Conservation (phyloP, 2,113 vertebrate genomes). For the Daubentonia madagascariensis region DNA sequence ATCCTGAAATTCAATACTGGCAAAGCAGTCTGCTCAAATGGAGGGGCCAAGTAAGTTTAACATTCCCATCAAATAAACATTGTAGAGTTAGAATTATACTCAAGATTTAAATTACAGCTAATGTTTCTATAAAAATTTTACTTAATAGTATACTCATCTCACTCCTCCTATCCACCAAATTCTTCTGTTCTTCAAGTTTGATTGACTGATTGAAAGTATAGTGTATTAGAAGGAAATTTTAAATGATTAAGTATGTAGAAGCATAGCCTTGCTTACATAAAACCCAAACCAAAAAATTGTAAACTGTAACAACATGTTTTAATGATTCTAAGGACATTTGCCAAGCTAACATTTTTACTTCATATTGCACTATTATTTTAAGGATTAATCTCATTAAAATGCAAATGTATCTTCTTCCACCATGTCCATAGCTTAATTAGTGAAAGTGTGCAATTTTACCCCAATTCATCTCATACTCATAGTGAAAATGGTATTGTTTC, state of each 20-base stretch:
- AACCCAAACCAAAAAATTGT: background rate
- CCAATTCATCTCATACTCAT: background rate
- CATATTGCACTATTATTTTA: background rate
- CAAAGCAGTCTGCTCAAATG: background rate
- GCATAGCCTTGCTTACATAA: background rate
- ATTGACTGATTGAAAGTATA: background rate
- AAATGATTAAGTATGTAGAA: background rate
- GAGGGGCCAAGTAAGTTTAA: background rate
- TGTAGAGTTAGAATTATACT: background rate
- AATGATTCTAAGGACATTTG: constrained; percentile 26
- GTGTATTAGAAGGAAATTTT: background rate
- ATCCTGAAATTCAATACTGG: background rate
- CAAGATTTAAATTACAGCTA: background rate
- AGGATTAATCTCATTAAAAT: constrained; percentile 29
- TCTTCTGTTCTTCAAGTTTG: background rate
- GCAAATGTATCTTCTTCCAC: background rate
- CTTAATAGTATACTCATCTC: background rate
- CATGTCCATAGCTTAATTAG: background rate
- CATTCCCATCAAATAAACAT: background rate
- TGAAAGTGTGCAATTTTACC: background rate
- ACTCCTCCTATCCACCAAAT: background rate
- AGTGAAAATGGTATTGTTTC: background rate
- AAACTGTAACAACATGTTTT: background rate
- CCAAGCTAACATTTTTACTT: constrained; percentile 4
- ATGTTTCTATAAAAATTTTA: constrained; percentile 38